Evolutionary conservation across 2,797 vertebrate genomes (phyloP), one percentile per base, ranked within the genome.

Genomic region (Meriones psammophilus): DNA sequence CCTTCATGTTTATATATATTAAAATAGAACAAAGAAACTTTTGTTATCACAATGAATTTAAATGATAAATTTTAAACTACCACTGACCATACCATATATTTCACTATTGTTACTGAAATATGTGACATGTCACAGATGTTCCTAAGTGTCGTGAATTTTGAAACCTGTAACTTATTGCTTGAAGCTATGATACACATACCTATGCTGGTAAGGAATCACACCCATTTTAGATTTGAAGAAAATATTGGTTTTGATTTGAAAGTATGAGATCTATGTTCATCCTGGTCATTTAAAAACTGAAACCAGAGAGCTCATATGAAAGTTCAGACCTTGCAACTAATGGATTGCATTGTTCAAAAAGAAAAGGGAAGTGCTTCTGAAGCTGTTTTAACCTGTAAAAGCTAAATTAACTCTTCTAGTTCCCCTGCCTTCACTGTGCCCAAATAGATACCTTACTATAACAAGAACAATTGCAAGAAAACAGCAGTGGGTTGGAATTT

Each of bases 31-130:
- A 64, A 92, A 54, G 54, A 78, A 85, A 5, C 3, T 84, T 91
- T 89, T 79, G 9, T 69, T 88, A 84, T 42, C 76, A n/a, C 84
- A 24, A 14, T 93, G 80, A 94, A 94, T 46, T 89, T 60, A 81
- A 36, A 2, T 93, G 46, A 83, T 79, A 36, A 71, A 54, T 64
- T 69, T 80, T 92, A 46, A 92, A 91, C 18, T 56, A 71, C 18
- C 66, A 5, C 81, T 81, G 54, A 36, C 22, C 56, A 50, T 80
- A 56, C 6, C 39, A 54, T 68, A 58, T 60, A n/a, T 50, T 85
- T 69, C 17, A 39, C 3, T 20, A 69, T 78, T 90, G 39, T 7
- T 69, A 28, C 89, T 89, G 20, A 50, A 90, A 76, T 86, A 39
- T 58, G 28, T 84, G 42, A 92, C 1, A 6, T 58, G 50, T 56